A percentile compares a stretch with the other conserved stretches of the same genome.
Evolutionary conservation across 2,797 vertebrate genomes (phyloP).

Genomic region (Gobio occitaniae): DNA sequence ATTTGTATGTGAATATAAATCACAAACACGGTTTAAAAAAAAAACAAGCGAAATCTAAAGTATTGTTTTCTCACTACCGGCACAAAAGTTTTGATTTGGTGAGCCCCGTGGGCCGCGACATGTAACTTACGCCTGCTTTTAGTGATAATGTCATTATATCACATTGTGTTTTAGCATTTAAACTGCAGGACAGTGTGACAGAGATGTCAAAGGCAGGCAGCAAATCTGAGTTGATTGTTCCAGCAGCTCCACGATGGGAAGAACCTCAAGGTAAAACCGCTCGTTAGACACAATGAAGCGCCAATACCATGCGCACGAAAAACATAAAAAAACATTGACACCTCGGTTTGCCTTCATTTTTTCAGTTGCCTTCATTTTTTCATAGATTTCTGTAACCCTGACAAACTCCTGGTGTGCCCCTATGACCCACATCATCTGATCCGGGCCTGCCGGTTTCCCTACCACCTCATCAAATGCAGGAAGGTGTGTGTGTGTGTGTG

Average conservation of each 20-base stretch:
- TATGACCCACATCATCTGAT: slow-evolving; percentile 79
- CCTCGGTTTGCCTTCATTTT: background rate
- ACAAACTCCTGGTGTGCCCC: slow-evolving; percentile 77
- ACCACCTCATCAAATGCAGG: slow-evolving; percentile 77
- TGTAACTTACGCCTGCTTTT: background rate
- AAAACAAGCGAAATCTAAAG: background rate
- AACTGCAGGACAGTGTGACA: background rate
- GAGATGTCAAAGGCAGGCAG: background rate
- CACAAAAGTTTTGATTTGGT: background rate
- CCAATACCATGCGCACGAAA: background rate
- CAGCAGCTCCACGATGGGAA: slow-evolving; percentile 52
- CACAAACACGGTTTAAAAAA: background rate
- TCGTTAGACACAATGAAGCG: background rate
- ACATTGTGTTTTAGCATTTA: background rate
- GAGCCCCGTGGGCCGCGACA: background rate
- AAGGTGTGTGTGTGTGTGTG: slow-evolving; percentile 66
- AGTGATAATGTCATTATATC: background rate
- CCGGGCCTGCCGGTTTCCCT: slow-evolving; percentile 79
- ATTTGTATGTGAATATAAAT: background rate
- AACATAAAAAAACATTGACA: background rate
- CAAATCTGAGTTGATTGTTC: background rate
- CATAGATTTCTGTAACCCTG: slow-evolving; percentile 66
- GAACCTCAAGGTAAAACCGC: slow-evolving; percentile 44
- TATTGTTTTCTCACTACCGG: background rate
- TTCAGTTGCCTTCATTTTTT: background rate